These are phyloP conservation scores for Crax fasciolata DNA, from an alignment of 2,797 vertebrate species.

Conservation along the genomic window DNA sequence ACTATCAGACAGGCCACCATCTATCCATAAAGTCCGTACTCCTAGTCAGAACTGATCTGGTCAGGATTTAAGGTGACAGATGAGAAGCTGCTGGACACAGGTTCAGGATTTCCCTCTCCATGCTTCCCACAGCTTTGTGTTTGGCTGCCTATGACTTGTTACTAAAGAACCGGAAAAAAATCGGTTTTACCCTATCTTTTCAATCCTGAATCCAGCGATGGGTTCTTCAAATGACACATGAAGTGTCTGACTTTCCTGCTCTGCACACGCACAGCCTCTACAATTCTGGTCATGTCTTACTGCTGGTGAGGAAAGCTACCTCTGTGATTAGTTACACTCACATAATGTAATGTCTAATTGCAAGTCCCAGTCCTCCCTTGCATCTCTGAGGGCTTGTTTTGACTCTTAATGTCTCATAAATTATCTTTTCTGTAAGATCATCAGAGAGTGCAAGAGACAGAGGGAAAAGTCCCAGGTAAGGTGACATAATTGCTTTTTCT, in stretches of 20 bases:
- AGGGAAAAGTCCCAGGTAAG: background rate
- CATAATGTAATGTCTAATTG: background rate
- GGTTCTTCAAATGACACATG: slow-evolving; percentile 22
- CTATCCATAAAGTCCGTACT: background rate
- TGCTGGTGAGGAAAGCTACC: slow-evolving; percentile 3
- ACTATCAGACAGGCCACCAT: accelerated
- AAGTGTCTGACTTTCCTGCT: background rate
- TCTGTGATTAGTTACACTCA: slow-evolving; percentile 48
- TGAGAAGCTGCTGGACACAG: background rate
- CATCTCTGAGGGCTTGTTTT: slow-evolving; percentile 41
- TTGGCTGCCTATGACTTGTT: background rate
- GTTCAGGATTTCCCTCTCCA: background rate
- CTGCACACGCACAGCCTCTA: background rate
- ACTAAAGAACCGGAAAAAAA: background rate
- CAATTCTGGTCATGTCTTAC: slow-evolving; percentile 34
- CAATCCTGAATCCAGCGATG: background rate
- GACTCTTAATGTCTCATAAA: slow-evolving; percentile 31
- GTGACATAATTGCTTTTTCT: slow-evolving; percentile 31
- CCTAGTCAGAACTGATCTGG: background rate
- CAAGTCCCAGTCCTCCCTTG: background rate
- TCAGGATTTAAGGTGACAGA: background rate
- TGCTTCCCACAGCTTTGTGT: background rate
- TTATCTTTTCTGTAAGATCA: slow-evolving; percentile 47
- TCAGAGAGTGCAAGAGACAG: background rate
- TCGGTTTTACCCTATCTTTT: background rate